Percentiles rank a stretch among this genome's conserved stretches.
phyloP scores from a whole-genome alignment of 2,113 vertebrate genomes.

The Brienomyrus brachyistius region DNA sequence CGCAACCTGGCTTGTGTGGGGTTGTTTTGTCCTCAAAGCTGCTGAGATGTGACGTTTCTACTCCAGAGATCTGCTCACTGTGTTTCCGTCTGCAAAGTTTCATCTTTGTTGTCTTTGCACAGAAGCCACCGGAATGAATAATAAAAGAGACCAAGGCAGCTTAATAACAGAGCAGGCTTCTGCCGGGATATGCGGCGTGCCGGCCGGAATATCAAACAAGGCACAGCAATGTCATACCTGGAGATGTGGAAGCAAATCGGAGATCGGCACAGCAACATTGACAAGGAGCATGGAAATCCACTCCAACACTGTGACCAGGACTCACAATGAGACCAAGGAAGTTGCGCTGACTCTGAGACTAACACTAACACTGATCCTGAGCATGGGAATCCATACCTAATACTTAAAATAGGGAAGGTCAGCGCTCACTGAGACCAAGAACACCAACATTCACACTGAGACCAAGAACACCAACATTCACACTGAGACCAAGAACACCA shows the following conservation, averaged over 20 bases:
- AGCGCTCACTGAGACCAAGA: not conserved
- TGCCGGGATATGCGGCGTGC: not conserved
- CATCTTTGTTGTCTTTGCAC: conserved; percentile 5
- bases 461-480: not conserved
- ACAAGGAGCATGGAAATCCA: not conserved
- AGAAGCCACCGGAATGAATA: conserved; percentile 26
- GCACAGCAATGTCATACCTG: not conserved
- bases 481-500: not conserved
- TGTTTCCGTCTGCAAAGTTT: conserved; percentile 24
- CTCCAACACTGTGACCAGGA: not conserved
- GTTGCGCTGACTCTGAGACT: not conserved
- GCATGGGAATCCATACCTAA: not conserved
- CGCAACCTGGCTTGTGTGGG: not conserved
- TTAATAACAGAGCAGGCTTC: conserved; percentile 28
- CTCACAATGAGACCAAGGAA: not conserved
- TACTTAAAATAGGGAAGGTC: not conserved
- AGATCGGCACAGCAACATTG: not conserved
- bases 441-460: not conserved
- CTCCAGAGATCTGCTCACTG: conserved; percentile 25
- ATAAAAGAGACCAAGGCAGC: conserved; percentile 18
- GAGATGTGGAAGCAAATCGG: not conserved
- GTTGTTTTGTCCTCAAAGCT: not conserved
- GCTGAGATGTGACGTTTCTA: not conserved
- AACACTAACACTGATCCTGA: not conserved
- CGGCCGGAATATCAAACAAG: conserved; percentile 11